A percentile compares a stretch with the other conserved stretches of the same genome.
Conservation (phyloP, 1,140 invertebrate genomes). For the Helicorthomorpha holstii region DNA sequence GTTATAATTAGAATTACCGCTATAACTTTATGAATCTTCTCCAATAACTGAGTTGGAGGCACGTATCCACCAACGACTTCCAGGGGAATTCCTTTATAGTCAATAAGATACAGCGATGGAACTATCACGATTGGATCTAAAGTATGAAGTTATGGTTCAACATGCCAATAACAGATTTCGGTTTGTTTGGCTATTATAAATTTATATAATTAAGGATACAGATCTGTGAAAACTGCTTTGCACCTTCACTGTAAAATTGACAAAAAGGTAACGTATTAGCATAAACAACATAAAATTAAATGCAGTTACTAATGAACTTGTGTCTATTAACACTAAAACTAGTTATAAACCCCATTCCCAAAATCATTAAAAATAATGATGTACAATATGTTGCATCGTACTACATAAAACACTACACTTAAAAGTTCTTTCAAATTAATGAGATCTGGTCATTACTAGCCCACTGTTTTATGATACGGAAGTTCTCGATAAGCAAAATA, state of each 20-base stretch:
- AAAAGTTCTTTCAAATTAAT: too few relatives aligned
- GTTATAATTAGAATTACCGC: constrained; percentile 17
- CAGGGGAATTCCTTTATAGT: constrained; percentile 49
- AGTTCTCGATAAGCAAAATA: too few relatives aligned
- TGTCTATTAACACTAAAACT: too few relatives aligned
- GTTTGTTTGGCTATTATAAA: constrained; percentile 7
- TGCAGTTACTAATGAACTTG: too few relatives aligned
- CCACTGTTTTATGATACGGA: too few relatives aligned
- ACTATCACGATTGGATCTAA: constrained; percentile 62
- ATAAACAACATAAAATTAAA: too few relatives aligned
- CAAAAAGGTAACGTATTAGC: constrained; percentile 29
- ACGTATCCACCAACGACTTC: constrained; percentile 48
- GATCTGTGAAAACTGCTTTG: constrained; percentile 62
- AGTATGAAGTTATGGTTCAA: background rate
- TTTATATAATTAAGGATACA: constrained; percentile 39
- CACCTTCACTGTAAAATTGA: constrained; percentile 39
- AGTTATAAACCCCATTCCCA: too few relatives aligned
- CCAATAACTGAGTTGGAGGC: constrained; percentile 16
- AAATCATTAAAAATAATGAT: constrained; percentile 36
- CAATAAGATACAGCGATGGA: constrained; percentile 73
- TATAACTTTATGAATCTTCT: constrained; percentile 23
- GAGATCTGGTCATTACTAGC: too few relatives aligned
- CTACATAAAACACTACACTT: background rate
- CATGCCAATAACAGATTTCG: background rate
- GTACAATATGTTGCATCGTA: constrained; percentile 10